phyloP scores from a whole-genome alignment of 2,113 vertebrate genomes.

The Cricetomys ansorgei region DNA sequence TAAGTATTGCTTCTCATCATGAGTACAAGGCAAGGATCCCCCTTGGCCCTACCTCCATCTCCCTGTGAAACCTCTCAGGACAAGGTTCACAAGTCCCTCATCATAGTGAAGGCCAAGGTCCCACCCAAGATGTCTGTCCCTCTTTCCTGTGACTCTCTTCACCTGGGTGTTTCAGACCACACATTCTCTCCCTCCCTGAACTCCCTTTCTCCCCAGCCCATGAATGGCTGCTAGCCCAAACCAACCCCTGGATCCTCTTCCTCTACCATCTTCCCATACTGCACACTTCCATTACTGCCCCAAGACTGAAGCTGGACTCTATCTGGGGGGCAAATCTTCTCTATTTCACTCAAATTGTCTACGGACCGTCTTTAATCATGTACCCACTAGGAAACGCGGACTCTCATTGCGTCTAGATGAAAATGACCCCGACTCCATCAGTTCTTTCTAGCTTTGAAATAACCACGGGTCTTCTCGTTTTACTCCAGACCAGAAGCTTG shows the following conservation, averaged over 20 bases:
- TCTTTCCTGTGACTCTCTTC: not conserved
- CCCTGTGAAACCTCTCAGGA: not conserved
- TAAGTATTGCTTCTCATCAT: not conserved
- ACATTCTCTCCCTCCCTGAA: not conserved
- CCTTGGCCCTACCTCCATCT: not conserved
- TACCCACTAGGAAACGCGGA: not conserved
- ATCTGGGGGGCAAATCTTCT: not conserved
- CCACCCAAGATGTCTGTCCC: not conserved
- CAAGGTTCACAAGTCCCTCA: not conserved
- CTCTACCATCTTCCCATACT: too few species aligned
- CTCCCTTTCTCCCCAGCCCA: not conserved
- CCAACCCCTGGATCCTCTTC: too few species aligned
- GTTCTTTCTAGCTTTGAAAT: not conserved
- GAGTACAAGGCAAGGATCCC: not conserved
- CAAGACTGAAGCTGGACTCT: not conserved
- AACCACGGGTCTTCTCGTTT: not conserved
- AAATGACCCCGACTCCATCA: not conserved
- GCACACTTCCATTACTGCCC: accelerated
- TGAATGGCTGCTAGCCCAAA: not conserved
- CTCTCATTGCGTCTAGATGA: not conserved
- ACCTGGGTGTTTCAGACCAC: not conserved
- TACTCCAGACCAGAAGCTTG: not conserved
- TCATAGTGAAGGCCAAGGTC: not conserved
- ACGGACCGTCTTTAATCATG: not conserved
- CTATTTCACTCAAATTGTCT: not conserved